These are phyloP conservation scores for Neria commutata DNA, from an alignment of 2,888 invertebrate genomes.

Conservation along the genomic window DNA sequence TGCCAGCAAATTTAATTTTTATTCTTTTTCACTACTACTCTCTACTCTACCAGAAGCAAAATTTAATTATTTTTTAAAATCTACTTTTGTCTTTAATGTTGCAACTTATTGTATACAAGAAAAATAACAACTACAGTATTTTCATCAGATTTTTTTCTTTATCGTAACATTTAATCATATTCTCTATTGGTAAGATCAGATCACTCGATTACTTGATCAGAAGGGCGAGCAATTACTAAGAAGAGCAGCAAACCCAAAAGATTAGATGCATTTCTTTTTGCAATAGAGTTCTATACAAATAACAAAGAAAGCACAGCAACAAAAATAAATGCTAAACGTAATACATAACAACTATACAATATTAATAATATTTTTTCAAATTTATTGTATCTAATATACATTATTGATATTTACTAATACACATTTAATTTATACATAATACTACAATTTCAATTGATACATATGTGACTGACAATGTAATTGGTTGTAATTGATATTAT, in stretches of 20 bases:
- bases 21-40: background rate
- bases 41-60: constrained; percentile 22
- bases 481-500: constrained; percentile 7
- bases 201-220: background rate
- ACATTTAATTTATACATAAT: background rate
- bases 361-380: no score
- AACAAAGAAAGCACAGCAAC: no score
- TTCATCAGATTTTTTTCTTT: constrained; percentile 21
- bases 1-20: no score
- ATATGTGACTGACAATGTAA: constrained; percentile 10
- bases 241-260: background rate
- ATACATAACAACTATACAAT: background rate
- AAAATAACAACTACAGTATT: constrained; percentile 25
- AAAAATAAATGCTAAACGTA: constrained; percentile 1
- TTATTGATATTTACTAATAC: background rate
- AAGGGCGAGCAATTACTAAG: background rate
- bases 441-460: background rate
- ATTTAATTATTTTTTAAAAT: constrained; percentile 48
- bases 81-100: constrained; percentile 63
- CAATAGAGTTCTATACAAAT: background rate
- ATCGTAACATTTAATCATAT: no score
- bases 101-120: constrained; percentile 57
- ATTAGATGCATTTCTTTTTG: background rate
- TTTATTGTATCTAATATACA: background rate
- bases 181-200: constrained; percentile 29